phyloP scores from a whole-genome alignment of 30 jellyfish, hydroid and myxozoan species.

The Mastigias papua region DNA sequence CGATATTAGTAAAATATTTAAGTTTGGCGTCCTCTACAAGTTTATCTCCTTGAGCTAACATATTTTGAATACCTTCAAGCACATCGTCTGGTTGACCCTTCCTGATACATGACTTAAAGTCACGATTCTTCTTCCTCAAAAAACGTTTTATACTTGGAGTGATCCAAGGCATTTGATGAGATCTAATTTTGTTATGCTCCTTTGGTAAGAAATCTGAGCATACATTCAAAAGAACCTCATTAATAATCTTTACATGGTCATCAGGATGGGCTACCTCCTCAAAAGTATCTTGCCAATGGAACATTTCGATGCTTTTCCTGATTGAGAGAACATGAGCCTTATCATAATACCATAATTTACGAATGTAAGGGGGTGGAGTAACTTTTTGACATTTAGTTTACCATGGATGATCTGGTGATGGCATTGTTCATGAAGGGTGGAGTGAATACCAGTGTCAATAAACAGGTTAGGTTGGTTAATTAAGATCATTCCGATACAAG shows the following conservation, averaged over 20 bases:
- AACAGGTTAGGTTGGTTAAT: conserved; percentile 46
- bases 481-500: conserved; percentile 46
- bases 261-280: conserved; percentile 6
- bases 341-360: conserved; percentile 52
- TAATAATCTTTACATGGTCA: conserved; percentile 30
- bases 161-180: not conserved
- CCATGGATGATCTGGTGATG: conserved; percentile 26
- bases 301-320: not conserved
- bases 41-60: conserved; percentile 1
- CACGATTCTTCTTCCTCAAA: not conserved
- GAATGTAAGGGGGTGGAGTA: conserved; percentile 62
- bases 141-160: not conserved
- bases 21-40: conserved; percentile 43
- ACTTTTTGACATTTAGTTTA: conserved; percentile 22
- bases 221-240: conserved; percentile 37
- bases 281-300: conserved; percentile 11
- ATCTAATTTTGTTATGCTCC: not conserved
- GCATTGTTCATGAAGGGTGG: conserved; percentile 61
- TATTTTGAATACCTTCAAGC: conserved; percentile 29
- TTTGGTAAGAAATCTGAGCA: conserved; percentile 49
- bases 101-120: conserved; percentile 28
- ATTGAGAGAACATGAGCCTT: not conserved
- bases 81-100: conserved; percentile 31
- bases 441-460: conserved; percentile 45
- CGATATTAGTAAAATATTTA: conserved; percentile 24